Base-by-base conservation (phyloP, 1,140 invertebrate genomes). In the Drosophila auraria region DNA sequence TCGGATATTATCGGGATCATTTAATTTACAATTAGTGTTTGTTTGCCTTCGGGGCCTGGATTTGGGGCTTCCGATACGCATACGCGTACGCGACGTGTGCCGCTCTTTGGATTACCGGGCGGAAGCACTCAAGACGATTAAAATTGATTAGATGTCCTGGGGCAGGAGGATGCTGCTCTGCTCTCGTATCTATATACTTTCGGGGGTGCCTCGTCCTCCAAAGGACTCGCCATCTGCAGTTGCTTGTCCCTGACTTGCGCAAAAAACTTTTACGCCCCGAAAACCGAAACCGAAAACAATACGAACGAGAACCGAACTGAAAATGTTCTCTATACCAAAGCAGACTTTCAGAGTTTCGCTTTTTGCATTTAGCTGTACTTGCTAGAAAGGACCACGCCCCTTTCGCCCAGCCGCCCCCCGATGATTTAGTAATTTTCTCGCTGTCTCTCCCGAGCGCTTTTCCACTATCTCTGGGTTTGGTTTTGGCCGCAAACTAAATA, bases 1-100 rank as follows among this genome's bases (percentile, higher is more conserved):
- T 90, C 86, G 86, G 86, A 90, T 90, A 90, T 90, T 90, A 90
- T 90, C 86, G 83, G 86, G 86, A 90, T 90, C 86, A 90, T 90
- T 90, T 90, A 90, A 90, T 90, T 90, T 90, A 90, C 86, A 90
- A 90, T 90, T 90, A 90, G 86, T 89, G 83, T 64, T 51, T 82
- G 70, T 69, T 66, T 72, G 61, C 65, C 74, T 42, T 30, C 33
- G 56, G 50, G 6, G 27, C 27, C 27, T 30, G 40, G 12, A 20
- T 20, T 70, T 44, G 17, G 36, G 49, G 15, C 30, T 27, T 71
- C 38, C 33, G 15, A 59, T 56, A 56, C 33, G 30, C 27, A 45
- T 49, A 49, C 11, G 42, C 38, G 30, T 20, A 20, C 20, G 27
- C 27, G 27, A 54, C 53, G 62, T 68, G 73, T 76, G 47, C 73